These are phyloP conservation scores for Teleiodes luculella DNA, from an alignment of 2,888 invertebrate species.

Conservation along the genomic window DNA sequence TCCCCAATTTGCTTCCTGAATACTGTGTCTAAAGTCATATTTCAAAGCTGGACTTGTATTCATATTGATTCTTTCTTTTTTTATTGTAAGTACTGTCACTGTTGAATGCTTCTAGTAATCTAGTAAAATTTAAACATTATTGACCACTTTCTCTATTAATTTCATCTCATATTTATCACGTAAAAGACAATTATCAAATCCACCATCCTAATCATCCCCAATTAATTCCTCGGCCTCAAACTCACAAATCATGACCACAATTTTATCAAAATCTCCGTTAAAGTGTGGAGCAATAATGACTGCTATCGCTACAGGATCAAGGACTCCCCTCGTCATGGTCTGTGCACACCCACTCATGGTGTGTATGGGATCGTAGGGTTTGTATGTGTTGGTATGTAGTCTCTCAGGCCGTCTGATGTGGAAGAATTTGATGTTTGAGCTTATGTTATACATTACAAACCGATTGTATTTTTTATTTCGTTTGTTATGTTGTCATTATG, in stretches of 20 bases:
- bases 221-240: neutral
- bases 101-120: too few relatives aligned
- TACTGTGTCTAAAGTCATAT: too few relatives aligned
- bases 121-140: too few relatives aligned
- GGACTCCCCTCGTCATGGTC: conserved; percentile 4
- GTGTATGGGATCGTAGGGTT: neutral
- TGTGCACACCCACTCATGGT: neutral
- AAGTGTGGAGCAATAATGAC: neutral
- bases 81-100: too few relatives aligned
- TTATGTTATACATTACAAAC: too few relatives aligned
- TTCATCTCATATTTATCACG: too few relatives aligned
- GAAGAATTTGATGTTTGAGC: neutral
- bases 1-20: too few relatives aligned
- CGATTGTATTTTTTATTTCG: too few relatives aligned
- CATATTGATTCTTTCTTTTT: too few relatives aligned
- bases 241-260: neutral
- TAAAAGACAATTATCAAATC: neutral
- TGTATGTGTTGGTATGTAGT: neutral
- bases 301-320: neutral
- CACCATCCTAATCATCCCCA: neutral
- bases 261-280: conserved; percentile 3
- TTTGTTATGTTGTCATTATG: too few relatives aligned
- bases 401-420: neutral
- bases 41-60: too few relatives aligned
- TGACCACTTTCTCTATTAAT: too few relatives aligned